Conservation (phyloP, 2,797 vertebrate genomes). For the Pterois miles region DNA sequence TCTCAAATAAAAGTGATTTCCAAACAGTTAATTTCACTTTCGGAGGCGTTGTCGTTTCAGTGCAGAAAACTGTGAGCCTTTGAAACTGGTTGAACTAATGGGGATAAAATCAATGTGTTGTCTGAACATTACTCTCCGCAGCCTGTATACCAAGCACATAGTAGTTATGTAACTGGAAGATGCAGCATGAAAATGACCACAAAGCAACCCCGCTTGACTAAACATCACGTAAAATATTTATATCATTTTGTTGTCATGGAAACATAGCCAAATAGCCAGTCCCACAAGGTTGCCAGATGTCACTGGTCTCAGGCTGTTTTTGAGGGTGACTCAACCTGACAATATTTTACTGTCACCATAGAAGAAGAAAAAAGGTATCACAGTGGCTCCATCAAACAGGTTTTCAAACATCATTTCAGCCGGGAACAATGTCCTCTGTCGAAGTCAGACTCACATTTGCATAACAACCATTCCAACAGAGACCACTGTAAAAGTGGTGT, state of each 20-base stretch:
- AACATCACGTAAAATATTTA: not conserved
- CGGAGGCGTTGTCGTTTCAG: not conserved
- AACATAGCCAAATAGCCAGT: conserved; percentile 23
- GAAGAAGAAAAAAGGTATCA: conserved; percentile 42
- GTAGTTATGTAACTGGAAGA: conserved; percentile 10
- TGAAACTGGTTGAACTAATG: not conserved
- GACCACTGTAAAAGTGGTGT: not conserved
- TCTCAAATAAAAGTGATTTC: not conserved
- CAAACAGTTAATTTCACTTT: conserved; percentile 4
- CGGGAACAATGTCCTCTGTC: conserved; percentile 33
- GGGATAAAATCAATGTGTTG: conserved; percentile 20
- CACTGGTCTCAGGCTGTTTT: conserved; percentile 37
- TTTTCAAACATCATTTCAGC: conserved; percentile 56
- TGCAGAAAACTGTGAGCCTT: not conserved
- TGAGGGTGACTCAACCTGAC: conserved; percentile 64
- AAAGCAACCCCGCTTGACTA: conserved; percentile 5
- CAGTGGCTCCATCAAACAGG: conserved; percentile 55
- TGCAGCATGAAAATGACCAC: conserved; percentile 19
- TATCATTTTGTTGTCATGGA: conserved; percentile 39
- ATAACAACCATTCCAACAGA: conserved; percentile 17
- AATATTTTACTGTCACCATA: conserved; percentile 56
- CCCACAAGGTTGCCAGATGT: conserved; percentile 22
- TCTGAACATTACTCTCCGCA: conserved; percentile 7
- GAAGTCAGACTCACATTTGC: conserved; percentile 35
- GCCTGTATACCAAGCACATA: not conserved